phyloP scores from a whole-genome alignment of 2,113 vertebrate species.

The Apteryx mantelli region DNA sequence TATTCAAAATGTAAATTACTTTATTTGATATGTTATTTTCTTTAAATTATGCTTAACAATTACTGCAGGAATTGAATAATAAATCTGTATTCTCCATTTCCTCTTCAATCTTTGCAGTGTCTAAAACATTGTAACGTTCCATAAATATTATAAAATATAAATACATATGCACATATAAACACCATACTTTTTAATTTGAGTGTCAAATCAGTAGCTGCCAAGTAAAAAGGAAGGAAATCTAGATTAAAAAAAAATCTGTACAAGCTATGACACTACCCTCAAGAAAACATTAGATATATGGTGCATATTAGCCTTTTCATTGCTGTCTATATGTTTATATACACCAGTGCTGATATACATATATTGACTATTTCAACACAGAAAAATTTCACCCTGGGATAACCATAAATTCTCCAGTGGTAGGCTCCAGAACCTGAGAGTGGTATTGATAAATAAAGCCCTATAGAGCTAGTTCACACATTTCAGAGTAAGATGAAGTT shows the following conservation, averaged over 20 bases:
- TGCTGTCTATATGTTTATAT: background rate
- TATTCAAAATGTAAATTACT: constrained; percentile 40
- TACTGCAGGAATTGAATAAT: background rate
- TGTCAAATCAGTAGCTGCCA: background rate
- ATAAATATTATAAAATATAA: background rate
- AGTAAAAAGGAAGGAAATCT: background rate
- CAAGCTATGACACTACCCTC: background rate
- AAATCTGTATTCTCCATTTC: background rate
- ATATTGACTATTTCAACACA: background rate
- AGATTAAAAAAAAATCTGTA: background rate
- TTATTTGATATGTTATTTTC: background rate
- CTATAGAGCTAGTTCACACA: background rate
- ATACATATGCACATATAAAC: background rate
- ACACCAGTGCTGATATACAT: background rate
- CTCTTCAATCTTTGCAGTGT: background rate
- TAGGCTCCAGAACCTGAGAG: background rate
- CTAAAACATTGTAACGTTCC: background rate
- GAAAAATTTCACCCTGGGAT: background rate
- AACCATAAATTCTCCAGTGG: background rate
- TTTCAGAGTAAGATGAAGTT: background rate
- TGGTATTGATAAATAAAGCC: background rate
- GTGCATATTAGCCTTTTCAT: background rate
- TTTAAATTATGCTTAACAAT: background rate
- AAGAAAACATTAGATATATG: background rate
- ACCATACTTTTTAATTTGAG: background rate